Percentiles rank a stretch among this genome's conserved stretches.
phyloP scores from a whole-genome alignment of 1,140 invertebrate genomes.

The Panulirus ornatus region DNA sequence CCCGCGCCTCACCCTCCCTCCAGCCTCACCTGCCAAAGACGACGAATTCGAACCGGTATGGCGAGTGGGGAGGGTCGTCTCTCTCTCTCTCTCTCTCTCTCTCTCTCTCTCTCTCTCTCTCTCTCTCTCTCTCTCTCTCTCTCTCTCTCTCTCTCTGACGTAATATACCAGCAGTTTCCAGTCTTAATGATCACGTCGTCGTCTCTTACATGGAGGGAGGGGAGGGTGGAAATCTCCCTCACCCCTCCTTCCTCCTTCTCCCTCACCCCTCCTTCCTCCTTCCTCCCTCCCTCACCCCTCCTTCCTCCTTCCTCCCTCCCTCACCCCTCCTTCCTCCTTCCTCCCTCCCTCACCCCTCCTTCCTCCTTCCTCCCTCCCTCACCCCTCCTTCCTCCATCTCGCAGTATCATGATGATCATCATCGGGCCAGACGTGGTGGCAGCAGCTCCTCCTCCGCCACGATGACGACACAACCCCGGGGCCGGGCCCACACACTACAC shows the following conservation, averaged over 20 bases:
- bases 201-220: too few species aligned
- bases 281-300: neutral
- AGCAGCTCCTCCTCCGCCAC: too few species aligned
- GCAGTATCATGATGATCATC: neutral
- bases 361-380: neutral
- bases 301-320: neutral
- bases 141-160: too few species aligned
- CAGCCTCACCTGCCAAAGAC: neutral
- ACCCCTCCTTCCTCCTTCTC: too few species aligned
- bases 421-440: too few species aligned
- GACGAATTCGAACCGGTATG: neutral
- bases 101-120: conserved; percentile 25
- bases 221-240: too few species aligned
- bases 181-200: too few species aligned
- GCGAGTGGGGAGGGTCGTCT: neutral
- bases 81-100: neutral
- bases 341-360: neutral
- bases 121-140: too few species aligned
- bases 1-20: too few species aligned
- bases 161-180: too few species aligned
- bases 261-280: neutral
- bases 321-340: neutral
- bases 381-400: neutral
- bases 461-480: too few species aligned
- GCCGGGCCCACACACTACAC: too few species aligned